Percentiles rank a stretch among this genome's conserved stretches.
phyloP scores from a whole-genome alignment of 30 jellyfish, hydroid and myxozoan species.

The Turritopsis dohrnii region DNA sequence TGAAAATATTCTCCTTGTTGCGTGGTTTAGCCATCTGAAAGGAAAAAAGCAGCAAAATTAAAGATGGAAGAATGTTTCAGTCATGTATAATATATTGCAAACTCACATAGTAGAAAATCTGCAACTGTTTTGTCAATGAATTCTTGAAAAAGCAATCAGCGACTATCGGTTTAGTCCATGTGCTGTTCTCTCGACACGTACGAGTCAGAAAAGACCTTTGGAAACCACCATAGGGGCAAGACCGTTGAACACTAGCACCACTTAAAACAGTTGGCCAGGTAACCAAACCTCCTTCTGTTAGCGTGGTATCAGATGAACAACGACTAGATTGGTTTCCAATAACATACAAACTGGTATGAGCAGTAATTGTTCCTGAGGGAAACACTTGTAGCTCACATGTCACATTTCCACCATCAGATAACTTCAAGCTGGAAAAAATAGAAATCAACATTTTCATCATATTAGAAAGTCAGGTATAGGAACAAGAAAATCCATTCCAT shows the following conservation, averaged over 20 bases:
- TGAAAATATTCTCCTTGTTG: background rate
- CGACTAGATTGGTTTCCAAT: background rate
- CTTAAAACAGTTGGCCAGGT: conserved; percentile 55
- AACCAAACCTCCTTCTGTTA: conserved; percentile 36
- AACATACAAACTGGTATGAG: conserved; percentile 6
- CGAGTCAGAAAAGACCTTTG: conserved; percentile 28
- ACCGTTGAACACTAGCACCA: conserved; percentile 37
- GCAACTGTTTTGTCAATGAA: conserved; percentile 41
- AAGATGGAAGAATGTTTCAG: too few species aligned
- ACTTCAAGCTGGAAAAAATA: conserved; percentile 10
- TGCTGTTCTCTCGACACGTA: conserved; percentile 32
- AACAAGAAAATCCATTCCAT: too few species aligned
- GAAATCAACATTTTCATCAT: too few species aligned
- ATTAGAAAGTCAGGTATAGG: too few species aligned
- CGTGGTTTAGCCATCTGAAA: conserved; percentile 9
- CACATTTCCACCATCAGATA: background rate
- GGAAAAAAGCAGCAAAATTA: background rate
- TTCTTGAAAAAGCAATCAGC: conserved; percentile 30
- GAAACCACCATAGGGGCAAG: conserved; percentile 58
- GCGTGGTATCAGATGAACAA: conserved; percentile 11
- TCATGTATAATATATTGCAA: background rate
- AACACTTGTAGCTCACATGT: background rate
- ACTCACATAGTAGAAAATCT: conserved; percentile 33
- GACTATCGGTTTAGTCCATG: conserved; percentile 37
- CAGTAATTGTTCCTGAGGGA: conserved; percentile 8